Base-by-base conservation (phyloP, 2,113 vertebrate genomes). In the Melospiza georgiana region DNA sequence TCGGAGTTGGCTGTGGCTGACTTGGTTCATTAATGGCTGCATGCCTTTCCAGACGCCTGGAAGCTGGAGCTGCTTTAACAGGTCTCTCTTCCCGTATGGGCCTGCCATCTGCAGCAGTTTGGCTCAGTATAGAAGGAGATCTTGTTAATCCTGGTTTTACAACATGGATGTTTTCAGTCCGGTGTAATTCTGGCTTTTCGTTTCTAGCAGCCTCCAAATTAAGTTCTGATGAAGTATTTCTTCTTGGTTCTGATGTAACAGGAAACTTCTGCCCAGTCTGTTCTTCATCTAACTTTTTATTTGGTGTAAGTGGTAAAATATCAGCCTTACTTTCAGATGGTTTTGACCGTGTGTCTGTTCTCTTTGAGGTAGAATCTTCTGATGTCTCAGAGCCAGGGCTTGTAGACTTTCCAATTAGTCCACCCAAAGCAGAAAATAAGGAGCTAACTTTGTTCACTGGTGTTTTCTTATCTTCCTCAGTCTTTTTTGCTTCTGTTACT, bases 361-460 rank as follows among this genome's bases (percentile, higher is more conserved):
- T 97, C 49, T 96, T 95, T 2, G 55, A 75, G 57, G 71, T 15
- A 84, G 90, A 84, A 84, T 68, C 92, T 62, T 97, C 95, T 55
- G 78, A 61, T 73, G 61, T 55, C 93, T 97, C 98, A n/a, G 89
- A 61, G 80, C 97, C 98, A 79, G 95, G 94, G 86, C 97, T 96
- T 39, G 98, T 93, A 92, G 97, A 80, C 97, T 98, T 99, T 30
- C 92, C 97, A 88, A 99, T 97, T 19, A 97, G 90, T 63, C 96
- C 97, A 87, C 93, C 97, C 97, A 99, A 98, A 84, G 98, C 97
- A 63, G 99, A 99, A 95, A 99, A 98, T 22, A 98, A 92, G 11
- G 98, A 98, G 43, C 98, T 97, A 46, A 98, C 97, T 89, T 98
- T 98, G 80, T 97, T 98, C 58, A 97, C 74, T 55, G 98, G 94